Base-by-base conservation (phyloP, 2,797 vertebrate genomes). In the Vultur gryphus region DNA sequence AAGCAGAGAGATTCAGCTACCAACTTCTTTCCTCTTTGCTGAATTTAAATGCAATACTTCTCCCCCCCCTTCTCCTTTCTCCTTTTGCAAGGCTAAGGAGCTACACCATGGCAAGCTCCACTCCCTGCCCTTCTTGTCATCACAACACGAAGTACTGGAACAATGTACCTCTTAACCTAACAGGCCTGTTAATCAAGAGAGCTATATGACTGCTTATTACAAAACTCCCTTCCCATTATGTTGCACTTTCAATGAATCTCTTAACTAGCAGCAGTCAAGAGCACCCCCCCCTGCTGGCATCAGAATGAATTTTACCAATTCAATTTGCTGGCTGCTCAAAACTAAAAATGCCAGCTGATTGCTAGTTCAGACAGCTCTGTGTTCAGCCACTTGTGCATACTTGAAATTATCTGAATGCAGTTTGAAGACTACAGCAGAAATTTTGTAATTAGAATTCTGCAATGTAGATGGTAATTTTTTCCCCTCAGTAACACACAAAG, bases 361-460 rank as follows among this genome's bases (percentile, higher is more conserved):
- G 96, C 96, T 87, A 95, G 95, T 88, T 96, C 96, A 96, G 94
- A 96, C 78, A 39, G 80, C 94, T 93, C 85, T 87, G 39, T 88
- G 94, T 91, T 96, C 94, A 95, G 93, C 93, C 94, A 97, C 96
- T 96, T 96, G 89, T 91, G 90, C 85, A 61, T 43, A 94, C 95
- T 97, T 97, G 94, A 97, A 97, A 96, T 96, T 95, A 96, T 95
- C 94, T 95, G 94, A 96, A 97, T 97, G 96, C 94, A 96, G 96
- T 95, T 97, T 97, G 95, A 96, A 97, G 96, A 97, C 96, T 90
- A 95, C 95, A 97, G 96, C 94, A 96, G 94, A 96, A 97, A 97
- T 97, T 97, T 96, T 94, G 95, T 93, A 97, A 97, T 96, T 97
- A 96, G 88, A 97, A 97, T 95, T 97, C 95, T 86, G 96, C 94